phyloP scores from a whole-genome alignment of 2,113 vertebrate genomes.

The Mungos mungo region DNA sequence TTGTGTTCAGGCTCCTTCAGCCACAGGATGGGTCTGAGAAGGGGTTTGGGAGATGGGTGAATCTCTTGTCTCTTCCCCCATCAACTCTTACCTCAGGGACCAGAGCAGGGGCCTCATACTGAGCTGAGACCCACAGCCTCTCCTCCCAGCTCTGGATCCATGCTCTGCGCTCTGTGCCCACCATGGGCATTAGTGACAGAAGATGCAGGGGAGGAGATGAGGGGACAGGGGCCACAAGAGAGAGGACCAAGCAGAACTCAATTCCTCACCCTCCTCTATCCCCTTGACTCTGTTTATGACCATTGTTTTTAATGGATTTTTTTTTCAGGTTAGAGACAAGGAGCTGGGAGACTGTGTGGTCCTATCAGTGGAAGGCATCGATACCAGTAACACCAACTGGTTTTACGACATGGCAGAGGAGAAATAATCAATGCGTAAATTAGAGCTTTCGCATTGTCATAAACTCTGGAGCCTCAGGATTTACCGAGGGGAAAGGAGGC shows the following conservation, averaged over 20 bases:
- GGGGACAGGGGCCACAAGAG: neutral
- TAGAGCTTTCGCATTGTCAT: constrained; percentile 45
- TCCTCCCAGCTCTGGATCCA: neutral
- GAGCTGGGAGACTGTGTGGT: neutral
- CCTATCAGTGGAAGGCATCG: neutral
- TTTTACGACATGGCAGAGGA: constrained; percentile 37
- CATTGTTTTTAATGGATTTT: neutral
- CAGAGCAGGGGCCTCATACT: rapidly evolving
- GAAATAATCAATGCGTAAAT: constrained; percentile 60
- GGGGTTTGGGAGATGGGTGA: neutral
- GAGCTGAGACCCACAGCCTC: neutral
- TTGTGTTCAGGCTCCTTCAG: neutral
- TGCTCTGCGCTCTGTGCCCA: neutral
- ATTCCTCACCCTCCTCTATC: neutral
- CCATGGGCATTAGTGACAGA: neutral
- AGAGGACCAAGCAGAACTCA: neutral
- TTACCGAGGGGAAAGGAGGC: constrained; percentile 49
- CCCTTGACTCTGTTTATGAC: neutral
- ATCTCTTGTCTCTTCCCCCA: neutral
- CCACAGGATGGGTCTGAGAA: neutral
- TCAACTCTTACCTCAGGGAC: neutral
- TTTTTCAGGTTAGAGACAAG: neutral
- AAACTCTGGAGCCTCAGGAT: constrained; percentile 45
- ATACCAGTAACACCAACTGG: neutral
- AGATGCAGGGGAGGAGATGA: neutral